phyloP scores from a whole-genome alignment of 2,888 invertebrate species.

The Macrophya annulata region DNA sequence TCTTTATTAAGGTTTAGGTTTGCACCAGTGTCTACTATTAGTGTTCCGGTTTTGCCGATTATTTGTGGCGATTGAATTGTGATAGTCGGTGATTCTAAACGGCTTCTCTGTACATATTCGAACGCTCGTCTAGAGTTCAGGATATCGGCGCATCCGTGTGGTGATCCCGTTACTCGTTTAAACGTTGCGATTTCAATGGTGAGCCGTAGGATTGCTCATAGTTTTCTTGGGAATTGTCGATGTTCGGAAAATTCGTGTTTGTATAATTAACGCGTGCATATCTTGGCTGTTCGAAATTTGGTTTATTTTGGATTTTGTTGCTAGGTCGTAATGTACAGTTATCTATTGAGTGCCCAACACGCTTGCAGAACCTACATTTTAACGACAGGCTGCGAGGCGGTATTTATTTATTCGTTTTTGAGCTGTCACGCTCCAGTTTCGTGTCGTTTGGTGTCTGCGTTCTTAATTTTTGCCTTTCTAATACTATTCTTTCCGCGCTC shows the following conservation, averaged over 20 bases:
- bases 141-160: neutral
- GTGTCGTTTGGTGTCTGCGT: neutral
- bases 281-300: neutral
- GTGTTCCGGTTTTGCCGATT: neutral
- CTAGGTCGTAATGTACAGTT: too few relatives aligned
- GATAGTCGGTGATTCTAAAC: neutral
- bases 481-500: too few relatives aligned
- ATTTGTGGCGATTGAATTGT: neutral
- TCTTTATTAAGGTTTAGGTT: neutral
- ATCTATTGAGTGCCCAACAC: too few relatives aligned
- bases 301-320: neutral
- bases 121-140: neutral
- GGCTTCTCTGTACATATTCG: neutral
- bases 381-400: too few relatives aligned
- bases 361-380: too few relatives aligned
- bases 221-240: neutral
- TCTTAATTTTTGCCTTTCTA: too few relatives aligned
- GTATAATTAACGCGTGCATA: neutral
- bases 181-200: neutral
- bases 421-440: too few relatives aligned
- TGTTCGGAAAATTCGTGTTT: neutral
- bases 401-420: too few relatives aligned
- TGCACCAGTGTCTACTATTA: neutral
- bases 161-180: slow-evolving; percentile 5
- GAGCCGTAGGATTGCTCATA: neutral